phyloP scores from a whole-genome alignment of 2,797 vertebrate species.

The Gadopsis marmoratus region DNA sequence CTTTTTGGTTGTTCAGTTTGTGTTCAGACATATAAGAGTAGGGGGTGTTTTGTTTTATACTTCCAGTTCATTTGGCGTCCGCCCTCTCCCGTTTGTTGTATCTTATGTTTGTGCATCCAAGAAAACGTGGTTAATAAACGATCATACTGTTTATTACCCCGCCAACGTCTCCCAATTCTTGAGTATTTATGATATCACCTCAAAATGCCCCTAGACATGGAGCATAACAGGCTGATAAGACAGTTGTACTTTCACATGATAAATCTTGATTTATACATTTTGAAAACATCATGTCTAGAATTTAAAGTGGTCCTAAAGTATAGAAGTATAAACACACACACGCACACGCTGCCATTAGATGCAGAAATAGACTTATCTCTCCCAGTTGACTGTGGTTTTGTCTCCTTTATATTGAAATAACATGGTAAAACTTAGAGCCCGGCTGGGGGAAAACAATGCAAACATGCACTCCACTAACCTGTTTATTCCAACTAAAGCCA shows the following conservation, averaged over 20 bases:
- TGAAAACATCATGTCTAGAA: background rate
- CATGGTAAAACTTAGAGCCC: slow-evolving; percentile 39
- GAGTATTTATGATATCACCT: too few species aligned
- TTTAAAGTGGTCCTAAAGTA: background rate
- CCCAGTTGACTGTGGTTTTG: slow-evolving; percentile 5
- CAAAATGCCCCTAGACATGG: too few species aligned
- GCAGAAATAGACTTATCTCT: slow-evolving; percentile 4
- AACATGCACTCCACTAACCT: slow-evolving; percentile 50
- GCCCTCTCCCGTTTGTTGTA: too few species aligned
- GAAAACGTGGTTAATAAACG: too few species aligned
- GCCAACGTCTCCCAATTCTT: too few species aligned
- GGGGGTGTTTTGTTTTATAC: too few species aligned
- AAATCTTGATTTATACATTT: background rate
- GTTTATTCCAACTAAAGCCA: slow-evolving; percentile 58
- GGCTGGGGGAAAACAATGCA: slow-evolving; percentile 33
- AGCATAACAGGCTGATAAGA: background rate
- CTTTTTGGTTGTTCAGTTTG: too few species aligned
- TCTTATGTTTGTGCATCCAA: too few species aligned
- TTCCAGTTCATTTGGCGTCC: too few species aligned
- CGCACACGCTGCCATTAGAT: background rate
- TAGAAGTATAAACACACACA: background rate
- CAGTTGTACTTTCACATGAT: background rate
- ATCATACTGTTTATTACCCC: too few species aligned
- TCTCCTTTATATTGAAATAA: slow-evolving; percentile 37
- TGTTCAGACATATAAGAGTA: too few species aligned